phyloP scores from a whole-genome alignment of 1,140 invertebrate genomes.

The Anoplolepis gracilipes region DNA sequence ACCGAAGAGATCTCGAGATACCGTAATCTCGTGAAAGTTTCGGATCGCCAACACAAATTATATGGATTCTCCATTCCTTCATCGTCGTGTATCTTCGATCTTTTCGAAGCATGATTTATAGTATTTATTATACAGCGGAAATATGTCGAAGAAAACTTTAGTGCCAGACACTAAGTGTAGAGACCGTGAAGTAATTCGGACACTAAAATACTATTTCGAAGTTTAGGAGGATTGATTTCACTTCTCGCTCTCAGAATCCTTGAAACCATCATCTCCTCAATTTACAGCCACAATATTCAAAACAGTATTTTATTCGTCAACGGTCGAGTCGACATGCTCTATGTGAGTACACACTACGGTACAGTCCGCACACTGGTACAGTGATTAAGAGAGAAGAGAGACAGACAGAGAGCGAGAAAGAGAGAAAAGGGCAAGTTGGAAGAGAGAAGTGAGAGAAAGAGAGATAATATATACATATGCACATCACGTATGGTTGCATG shows the following conservation, averaged over 20 bases:
- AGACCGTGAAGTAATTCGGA: background rate
- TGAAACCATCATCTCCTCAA: background rate
- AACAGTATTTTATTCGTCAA: constrained; percentile 60
- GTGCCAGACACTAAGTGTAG: background rate
- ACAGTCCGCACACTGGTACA: constrained; percentile 73
- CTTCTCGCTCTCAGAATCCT: constrained; percentile 11
- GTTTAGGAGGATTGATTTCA: constrained; percentile 5
- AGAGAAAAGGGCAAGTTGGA: background rate
- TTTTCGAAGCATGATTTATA: constrained; percentile 7
- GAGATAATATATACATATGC: constrained; percentile 49
- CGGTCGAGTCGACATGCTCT: constrained; percentile 81
- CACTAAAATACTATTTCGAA: constrained; percentile 62
- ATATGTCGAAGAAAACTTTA: background rate
- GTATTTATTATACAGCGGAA: background rate
- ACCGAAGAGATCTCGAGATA: constrained; percentile 53
- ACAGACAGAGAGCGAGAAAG: background rate
- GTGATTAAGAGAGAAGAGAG: constrained; percentile 13
- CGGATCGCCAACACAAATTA: constrained; percentile 16
- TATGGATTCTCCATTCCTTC: background rate
- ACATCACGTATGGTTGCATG: constrained; percentile 62
- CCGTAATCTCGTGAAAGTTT: constrained; percentile 15
- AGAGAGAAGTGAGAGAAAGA: constrained; percentile 8
- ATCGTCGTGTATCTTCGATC: constrained; percentile 8
- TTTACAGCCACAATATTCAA: constrained; percentile 28
- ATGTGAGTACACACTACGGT: constrained; percentile 78